phyloP scores from a whole-genome alignment of 1,140 invertebrate genomes.

The Drosophila bocqueti region DNA sequence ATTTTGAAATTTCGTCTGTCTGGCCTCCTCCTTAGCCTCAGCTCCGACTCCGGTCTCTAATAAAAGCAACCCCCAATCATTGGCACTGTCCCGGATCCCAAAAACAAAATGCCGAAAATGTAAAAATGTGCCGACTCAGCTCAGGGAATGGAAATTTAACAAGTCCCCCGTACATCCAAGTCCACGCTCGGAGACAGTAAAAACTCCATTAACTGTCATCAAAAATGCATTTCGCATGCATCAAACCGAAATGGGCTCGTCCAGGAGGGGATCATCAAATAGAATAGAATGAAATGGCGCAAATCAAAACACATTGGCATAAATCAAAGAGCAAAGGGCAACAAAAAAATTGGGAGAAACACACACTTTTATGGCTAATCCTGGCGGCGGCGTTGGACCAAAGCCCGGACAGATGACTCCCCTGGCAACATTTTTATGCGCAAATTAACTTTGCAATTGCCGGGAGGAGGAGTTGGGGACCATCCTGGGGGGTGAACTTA shows the following conservation, averaged over 20 bases:
- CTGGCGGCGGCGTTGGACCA: constrained; percentile 39
- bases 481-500: constrained; percentile 2
- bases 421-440: constrained; percentile 76
- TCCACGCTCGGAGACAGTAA: constrained; percentile 69
- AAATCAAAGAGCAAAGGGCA: constrained; percentile 67
- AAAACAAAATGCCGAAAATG: constrained; percentile 47
- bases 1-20: constrained; percentile 41
- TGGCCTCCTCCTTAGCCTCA: constrained; percentile 16
- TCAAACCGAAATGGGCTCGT: constrained; percentile 37
- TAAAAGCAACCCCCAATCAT: constrained; percentile 67
- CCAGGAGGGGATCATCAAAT: constrained; percentile 60
- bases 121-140: constrained; percentile 70
- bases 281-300: constrained; percentile 79
- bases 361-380: constrained; percentile 76
- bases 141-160: constrained; percentile 31
- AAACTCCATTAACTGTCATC: constrained; percentile 83
- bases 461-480: background rate
- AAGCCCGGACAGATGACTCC: constrained; percentile 56
- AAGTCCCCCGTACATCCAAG: constrained; percentile 35
- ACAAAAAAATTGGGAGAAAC: constrained; percentile 19
- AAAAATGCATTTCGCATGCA: constrained; percentile 82
- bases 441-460: constrained; percentile 78
- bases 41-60: constrained; percentile 4
- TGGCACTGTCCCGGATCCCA: constrained; percentile 31
- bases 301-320: constrained; percentile 79